Evolutionary conservation across 2,797 vertebrate genomes (phyloP), one percentile per base, ranked within the genome.

Genomic region (Decapterus maruadsi): DNA sequence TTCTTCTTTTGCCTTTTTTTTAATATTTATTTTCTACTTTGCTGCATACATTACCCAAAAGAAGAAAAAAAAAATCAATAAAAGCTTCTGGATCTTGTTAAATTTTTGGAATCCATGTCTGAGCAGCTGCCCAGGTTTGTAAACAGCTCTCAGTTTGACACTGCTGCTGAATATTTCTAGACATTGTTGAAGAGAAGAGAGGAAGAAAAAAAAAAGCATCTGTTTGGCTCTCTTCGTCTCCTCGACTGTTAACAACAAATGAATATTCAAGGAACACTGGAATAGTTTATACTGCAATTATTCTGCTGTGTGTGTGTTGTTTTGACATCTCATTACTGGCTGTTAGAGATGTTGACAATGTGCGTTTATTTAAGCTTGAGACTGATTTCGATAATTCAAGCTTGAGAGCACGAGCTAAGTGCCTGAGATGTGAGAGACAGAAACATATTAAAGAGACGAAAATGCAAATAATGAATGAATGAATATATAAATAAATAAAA

Each of bases 251-350:
- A 77, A 75, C 68, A 75, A 56, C 8, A 59, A 78, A 88, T 88
- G 75, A 86, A 89, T 90, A 89, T 89, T 87, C 89, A 84, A 63
- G 53, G 46, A 70, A 69, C 58, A 60, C 50, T 4, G 54, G 62
- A 68, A 79, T 68, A 73, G 68, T 80, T 86, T 78, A 85, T 42
- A 20, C 66, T 29, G 72, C 72, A 72, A 66, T 90, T 77, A 86
- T 58, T 82, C 56, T 17, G 72, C 45, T 29, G 61, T 50, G 53
- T 19, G 55, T 71, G 81, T 80, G 26, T 26, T 78, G 84, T 86
- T 85, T 83, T 86, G 82, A 89, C 77, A 85, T 78, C 38, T 83
- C 61, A 48, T 88, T 85, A 76, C 66, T 68, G 77, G 81, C 65
- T 68, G 74, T 51, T 68, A 10, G 45, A 54, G 82, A 82, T 73